Evolutionary conservation across 2,888 invertebrate species (phyloP).

Genomic region (Arenicola marina): DNA sequence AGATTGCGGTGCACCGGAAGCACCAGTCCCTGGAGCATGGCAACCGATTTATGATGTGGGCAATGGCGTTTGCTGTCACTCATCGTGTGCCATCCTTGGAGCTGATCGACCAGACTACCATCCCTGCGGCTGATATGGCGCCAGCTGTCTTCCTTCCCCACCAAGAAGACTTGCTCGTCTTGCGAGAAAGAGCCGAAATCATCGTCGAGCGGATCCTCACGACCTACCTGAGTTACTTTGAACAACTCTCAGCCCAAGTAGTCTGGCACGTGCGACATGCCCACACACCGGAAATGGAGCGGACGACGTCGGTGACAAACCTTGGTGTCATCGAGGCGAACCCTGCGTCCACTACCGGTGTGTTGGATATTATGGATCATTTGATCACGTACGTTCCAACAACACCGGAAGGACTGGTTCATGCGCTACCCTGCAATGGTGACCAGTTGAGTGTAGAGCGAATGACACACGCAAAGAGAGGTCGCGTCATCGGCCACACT

Average conservation of each 20-base stretch:
- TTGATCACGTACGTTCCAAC: not conserved
- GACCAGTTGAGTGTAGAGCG: constrained; percentile 4
- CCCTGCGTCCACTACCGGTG: constrained; percentile 1
- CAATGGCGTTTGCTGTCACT: not conserved
- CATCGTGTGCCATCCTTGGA: not conserved
- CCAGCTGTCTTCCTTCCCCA: not conserved
- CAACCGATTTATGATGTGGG: not conserved
- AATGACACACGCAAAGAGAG: constrained; percentile 7
- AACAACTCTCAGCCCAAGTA: no score
- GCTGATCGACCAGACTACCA: not conserved
- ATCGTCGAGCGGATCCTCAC: not conserved
- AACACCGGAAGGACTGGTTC: no score
- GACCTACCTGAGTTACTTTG: no score
- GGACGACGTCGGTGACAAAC: no score
- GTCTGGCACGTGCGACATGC: no score
- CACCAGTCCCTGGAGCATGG: not conserved
- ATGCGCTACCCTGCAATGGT: not conserved
- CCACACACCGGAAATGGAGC: no score
- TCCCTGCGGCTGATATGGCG: not conserved
- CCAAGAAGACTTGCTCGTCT: not conserved
- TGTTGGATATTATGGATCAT: constrained; percentile 5
- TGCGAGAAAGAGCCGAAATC: not conserved
- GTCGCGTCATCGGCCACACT: not conserved
- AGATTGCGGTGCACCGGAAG: not conserved
- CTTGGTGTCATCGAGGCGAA: constrained; percentile 5